Evolutionary conservation across 2,888 invertebrate species (phyloP), one percentile per base, ranked within the genome.

Genomic region (Fragum fragum): DNA sequence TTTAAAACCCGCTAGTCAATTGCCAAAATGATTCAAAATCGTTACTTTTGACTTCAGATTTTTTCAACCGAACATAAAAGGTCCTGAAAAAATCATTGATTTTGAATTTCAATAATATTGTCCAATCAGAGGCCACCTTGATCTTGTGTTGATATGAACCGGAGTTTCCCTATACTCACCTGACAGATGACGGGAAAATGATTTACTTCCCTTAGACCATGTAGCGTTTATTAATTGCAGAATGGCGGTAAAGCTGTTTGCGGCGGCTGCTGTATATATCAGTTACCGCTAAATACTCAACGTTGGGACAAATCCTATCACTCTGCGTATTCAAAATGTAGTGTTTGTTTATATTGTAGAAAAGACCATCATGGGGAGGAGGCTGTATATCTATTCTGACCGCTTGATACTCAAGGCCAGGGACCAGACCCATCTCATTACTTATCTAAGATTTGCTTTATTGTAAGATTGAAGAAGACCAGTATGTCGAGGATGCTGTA

Each of bases 261-360:
- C 95, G 96, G 97, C 94, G 97, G 97, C 93, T 98, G 98, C 95
- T 96, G 97, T 88, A 97, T 97, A 95, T 96, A 98, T 98, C 94
- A 96, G 97, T 73, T 97, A 98, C 95, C 96, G 97, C 93, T 97
- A 96, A 95, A 96, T 98, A 93, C 96, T 98, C 92, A 97, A 97
- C 95, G 98, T 98, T 14, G 88, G 97, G 98, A 98, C 88, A 96
- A 97, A 93, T 97, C 97, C 92, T 98, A 98, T 98, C 98, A 99
- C 95, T 96, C 97, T 79, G 96, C 96, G 94, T 98, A 98, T 95
- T 96, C 98, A 81, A 96, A 98, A 90, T 99, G 98, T 95, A 97
- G 97, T 95, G 97, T 98, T 83, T 98, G 98, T 95, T 97, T 97
- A 88, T 96, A 88, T 96, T 47, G 47, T 47, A 76, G 76, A 1